phyloP scores from a whole-genome alignment of 2,113 vertebrate genomes.

The Rhadina sibilatrix region DNA sequence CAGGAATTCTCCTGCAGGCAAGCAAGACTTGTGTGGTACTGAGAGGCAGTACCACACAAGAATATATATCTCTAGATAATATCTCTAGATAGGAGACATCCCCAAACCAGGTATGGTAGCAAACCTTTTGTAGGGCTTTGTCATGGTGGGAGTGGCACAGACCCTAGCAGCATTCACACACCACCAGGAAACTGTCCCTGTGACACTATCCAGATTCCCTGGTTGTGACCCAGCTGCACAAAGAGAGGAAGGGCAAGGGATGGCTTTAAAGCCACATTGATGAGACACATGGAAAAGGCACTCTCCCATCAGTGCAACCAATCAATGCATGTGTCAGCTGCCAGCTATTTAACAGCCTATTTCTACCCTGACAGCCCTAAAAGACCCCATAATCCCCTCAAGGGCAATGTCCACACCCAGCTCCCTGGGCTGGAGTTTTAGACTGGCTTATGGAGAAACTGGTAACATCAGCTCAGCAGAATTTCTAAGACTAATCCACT shows the following conservation, averaged over 20 bases:
- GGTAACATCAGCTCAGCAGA: background rate
- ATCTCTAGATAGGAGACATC: background rate
- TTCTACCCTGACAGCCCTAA: background rate
- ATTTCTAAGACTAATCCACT: slow-evolving; percentile 34
- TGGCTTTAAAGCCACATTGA: background rate
- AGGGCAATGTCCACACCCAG: background rate
- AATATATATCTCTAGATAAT: no score
- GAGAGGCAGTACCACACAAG: no score
- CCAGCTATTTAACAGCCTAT: background rate
- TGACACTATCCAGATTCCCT: background rate
- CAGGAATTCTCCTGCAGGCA: background rate
- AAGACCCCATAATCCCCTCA: background rate
- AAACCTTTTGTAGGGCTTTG: background rate
- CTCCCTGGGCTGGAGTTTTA: background rate
- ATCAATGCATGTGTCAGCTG: background rate
- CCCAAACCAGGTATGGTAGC: background rate
- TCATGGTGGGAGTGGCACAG: background rate
- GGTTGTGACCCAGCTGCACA: background rate
- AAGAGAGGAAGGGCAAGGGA: background rate
- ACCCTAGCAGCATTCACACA: background rate
- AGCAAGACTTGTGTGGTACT: background rate
- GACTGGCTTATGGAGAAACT: slow-evolving; percentile 23
- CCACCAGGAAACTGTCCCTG: background rate
- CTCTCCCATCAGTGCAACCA: background rate
- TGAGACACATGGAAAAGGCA: background rate